Percentiles rank a stretch among this genome's conserved stretches.
These are phyloP conservation scores for Lycopodina hypogea DNA, from an alignment of 37 sponge, comb jelly and placozoan species.

Conservation along the genomic window DNA sequence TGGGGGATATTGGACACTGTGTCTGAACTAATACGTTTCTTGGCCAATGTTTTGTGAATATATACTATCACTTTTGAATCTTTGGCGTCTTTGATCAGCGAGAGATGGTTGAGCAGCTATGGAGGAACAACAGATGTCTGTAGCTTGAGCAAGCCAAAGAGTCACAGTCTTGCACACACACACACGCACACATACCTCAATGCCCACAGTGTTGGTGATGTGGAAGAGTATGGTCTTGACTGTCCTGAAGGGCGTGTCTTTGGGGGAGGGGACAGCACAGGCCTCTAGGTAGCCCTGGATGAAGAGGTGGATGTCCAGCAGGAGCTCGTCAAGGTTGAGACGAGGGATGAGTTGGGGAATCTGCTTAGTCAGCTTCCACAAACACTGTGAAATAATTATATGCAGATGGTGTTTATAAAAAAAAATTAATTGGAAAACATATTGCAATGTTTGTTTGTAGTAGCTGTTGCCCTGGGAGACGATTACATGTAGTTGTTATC, in stretches of 20 bases:
- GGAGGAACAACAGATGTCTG: neutral
- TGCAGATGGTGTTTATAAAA: neutral
- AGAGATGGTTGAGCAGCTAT: conserved; percentile 54
- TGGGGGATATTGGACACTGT: neutral
- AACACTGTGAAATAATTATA: conserved; percentile 59
- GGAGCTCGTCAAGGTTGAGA: conserved; percentile 62
- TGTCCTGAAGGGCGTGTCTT: conserved; percentile 79
- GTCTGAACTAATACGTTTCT: conserved; percentile 32
- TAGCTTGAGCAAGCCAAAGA: too few relatives aligned
- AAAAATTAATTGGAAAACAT: conserved; percentile 5
- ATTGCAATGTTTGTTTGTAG: neutral
- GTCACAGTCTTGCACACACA: neutral
- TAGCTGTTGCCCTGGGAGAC: too few relatives aligned
- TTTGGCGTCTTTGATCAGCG: conserved; percentile 38
- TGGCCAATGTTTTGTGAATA: conserved; percentile 45
- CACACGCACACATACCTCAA: conserved; percentile 20
- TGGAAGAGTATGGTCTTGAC: conserved; percentile 87
- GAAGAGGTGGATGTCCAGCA: conserved; percentile 65
- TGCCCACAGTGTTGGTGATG: conserved; percentile 51
- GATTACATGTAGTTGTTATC: neutral
- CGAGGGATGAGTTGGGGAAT: conserved; percentile 28
- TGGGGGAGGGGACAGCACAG: conserved; percentile 17
- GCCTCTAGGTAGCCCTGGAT: conserved; percentile 34
- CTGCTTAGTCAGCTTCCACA: conserved; percentile 72
- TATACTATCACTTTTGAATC: conserved; percentile 23